Evolutionary conservation across 2,888 invertebrate species (phyloP).

Genomic region (Mimachlamys varia): DNA sequence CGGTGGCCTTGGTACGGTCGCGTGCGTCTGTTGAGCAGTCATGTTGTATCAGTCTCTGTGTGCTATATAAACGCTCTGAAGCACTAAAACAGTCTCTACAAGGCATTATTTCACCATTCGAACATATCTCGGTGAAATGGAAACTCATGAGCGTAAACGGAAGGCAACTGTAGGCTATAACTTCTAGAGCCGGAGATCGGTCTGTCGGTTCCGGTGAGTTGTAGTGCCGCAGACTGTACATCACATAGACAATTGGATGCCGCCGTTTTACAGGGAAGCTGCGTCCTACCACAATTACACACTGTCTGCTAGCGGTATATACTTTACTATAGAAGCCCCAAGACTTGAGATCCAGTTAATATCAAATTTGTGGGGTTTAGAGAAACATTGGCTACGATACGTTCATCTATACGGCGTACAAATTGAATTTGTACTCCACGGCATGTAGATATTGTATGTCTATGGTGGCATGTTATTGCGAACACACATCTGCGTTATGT

Average conservation of each 20-base stretch:
- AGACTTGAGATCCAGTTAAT: conserved; percentile 3
- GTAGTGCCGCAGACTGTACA: not conserved
- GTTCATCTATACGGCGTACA: not conserved
- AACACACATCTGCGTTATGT: not conserved
- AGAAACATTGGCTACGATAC: not conserved
- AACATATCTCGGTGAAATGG: not conserved
- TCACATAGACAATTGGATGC: conserved; percentile 14
- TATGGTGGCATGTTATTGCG: not conserved
- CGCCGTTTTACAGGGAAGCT: not conserved
- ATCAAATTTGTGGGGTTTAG: conserved; percentile 14
- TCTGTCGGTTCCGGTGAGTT: not conserved
- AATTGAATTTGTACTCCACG: conserved; percentile 2
- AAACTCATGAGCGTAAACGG: not conserved
- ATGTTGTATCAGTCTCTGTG: not conserved
- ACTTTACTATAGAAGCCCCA: not conserved
- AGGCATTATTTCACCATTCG: not conserved
- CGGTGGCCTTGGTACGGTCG: not conserved
- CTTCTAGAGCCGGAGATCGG: not conserved
- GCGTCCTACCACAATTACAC: not conserved
- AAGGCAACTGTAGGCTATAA: not conserved
- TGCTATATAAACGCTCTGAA: not conserved
- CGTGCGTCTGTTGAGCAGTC: not conserved
- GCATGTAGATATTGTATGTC: not conserved
- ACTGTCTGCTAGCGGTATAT: not conserved
- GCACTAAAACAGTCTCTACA: not conserved